Conservation (phyloP, 2,888 invertebrate genomes). For the Yponomeuta plumbellus region DNA sequence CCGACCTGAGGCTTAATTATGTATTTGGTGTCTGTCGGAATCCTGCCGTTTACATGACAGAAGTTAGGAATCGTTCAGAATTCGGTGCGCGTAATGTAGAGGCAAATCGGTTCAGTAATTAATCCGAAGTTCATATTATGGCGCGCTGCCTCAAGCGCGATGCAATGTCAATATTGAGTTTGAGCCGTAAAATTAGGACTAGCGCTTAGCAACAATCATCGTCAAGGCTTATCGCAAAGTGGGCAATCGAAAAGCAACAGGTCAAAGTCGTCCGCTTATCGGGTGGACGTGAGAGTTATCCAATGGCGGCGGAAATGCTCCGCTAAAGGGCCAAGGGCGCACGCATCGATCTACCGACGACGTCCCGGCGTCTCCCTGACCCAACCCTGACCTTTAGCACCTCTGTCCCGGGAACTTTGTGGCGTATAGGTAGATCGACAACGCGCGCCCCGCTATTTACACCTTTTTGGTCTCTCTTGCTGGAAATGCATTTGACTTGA, state of each 20-base stretch:
- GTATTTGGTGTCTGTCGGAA: too few relatives aligned
- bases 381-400: neutral
- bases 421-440: neutral
- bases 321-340: conserved; percentile 43
- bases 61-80: too few relatives aligned
- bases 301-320: conserved; percentile 11
- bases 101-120: too few relatives aligned
- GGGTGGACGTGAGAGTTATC: neutral
- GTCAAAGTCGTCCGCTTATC: neutral
- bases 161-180: too few relatives aligned
- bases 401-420: neutral
- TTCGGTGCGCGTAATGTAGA: too few relatives aligned
- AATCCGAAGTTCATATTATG: too few relatives aligned
- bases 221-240: neutral
- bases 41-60: too few relatives aligned
- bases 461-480: too few relatives aligned
- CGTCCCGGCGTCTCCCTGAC: conserved; percentile 46
- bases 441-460: neutral
- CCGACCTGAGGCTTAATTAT: too few relatives aligned
- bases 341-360: conserved; percentile 43
- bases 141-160: too few relatives aligned
- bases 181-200: too few relatives aligned
- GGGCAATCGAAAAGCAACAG: neutral
- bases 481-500: too few relatives aligned
- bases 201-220: neutral